These are phyloP conservation scores for Trichechus manatus DNA, from an alignment of 2,113 vertebrate species.

Conservation along the genomic window DNA sequence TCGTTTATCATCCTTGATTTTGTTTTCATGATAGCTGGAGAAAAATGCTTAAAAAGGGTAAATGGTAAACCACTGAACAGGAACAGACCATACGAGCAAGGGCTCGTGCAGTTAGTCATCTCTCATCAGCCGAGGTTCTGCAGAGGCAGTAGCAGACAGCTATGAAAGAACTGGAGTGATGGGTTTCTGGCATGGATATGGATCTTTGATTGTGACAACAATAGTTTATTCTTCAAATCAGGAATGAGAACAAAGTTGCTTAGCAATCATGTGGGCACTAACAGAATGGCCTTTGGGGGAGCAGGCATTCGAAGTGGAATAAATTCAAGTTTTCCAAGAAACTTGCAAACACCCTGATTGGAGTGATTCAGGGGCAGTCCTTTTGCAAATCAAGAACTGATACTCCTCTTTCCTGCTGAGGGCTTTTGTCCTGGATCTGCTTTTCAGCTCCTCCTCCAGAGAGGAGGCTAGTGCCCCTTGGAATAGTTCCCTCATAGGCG, in stretches of 20 bases:
- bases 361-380: neutral
- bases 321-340: slow-evolving; percentile 67
- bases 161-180: neutral
- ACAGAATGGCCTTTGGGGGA: slow-evolving; percentile 69
- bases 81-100: neutral
- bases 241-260: slow-evolving; percentile 75
- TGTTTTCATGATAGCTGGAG: slow-evolving; percentile 36
- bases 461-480: neutral
- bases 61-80: slow-evolving; percentile 3
- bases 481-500: neutral
- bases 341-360: slow-evolving; percentile 39
- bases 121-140: neutral
- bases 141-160: neutral
- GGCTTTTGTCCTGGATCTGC: slow-evolving; percentile 28
- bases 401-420: neutral
- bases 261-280: slow-evolving; percentile 66
- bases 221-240: slow-evolving; percentile 70
- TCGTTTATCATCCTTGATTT: slow-evolving; percentile 26
- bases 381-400: slow-evolving; percentile 25
- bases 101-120: neutral
- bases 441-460: slow-evolving; percentile 37
- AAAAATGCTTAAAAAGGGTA: slow-evolving; percentile 35
- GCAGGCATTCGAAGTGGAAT: slow-evolving; percentile 60
- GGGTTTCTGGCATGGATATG: slow-evolving; percentile 12
- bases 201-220: slow-evolving; percentile 68